Evolutionary conservation across 2,888 invertebrate species (phyloP), one percentile per base, ranked within the genome.

Genomic region (Erebia aethiops): DNA sequence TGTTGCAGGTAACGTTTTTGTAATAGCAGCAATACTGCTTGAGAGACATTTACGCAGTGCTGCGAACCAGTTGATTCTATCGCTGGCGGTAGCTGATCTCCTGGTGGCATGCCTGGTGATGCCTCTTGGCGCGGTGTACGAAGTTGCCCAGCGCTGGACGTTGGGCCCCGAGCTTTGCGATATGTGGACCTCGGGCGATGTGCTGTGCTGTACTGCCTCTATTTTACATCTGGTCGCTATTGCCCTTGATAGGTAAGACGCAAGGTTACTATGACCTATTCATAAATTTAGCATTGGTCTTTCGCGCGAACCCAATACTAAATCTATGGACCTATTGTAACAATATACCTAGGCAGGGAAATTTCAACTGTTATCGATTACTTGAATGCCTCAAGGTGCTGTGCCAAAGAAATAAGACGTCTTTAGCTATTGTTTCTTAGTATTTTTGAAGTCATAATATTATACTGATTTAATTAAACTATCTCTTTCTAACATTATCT

Each of bases 131-230:
- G 96, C 96, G 70, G 96, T 96, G 77, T 96, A 96, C 88, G 96
- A 97, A 90, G 96, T 96, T 73, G 96, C 95, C 76, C 95, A 96
- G 84, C 95, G 96, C 87, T 98, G 98, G 98, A 96, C 96, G 78
- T 94, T 98, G 77, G 98, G 98, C 70, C 96, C 97, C 43, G 96
- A 97, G 83, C 94, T 98, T 71, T 98, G 98, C 90, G 98, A 98
- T 90, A 97, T 98, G 95, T 98, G 98, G 98, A 98, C 98, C 46
- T 97, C 97, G 51, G 97, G 97, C 72, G 98, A 98, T 87, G 98
- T 98, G 21, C 94, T 98, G 16, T 98, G 98, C 89, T 98, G 98
- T 89, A 97, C 97, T 43, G 97, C 97, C 57, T 96, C 96, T 68
- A 97, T 97, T 79, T 92, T 97, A 71, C 97, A 97, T 90, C 94